Evolutionary conservation across 2,888 invertebrate species (phyloP), one percentile per base, ranked within the genome.

Genomic region (Agapostemon virescens): DNA sequence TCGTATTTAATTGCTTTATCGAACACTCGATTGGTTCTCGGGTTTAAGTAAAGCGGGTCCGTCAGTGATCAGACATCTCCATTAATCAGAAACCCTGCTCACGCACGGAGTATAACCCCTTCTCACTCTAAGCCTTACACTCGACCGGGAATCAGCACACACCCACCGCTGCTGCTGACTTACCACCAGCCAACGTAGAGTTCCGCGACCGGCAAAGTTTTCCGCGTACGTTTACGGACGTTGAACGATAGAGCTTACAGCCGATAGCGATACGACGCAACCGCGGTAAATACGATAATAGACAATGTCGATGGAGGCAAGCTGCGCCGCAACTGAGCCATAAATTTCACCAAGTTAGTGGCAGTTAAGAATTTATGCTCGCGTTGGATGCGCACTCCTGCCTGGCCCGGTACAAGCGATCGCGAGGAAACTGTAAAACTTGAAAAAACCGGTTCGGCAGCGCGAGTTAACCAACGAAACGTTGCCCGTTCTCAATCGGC

Each of bases 341-440:
- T 85, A 85, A 85, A 84, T 83, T 85, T 71, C 49, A n/a, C 52
- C 58, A 67, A 74, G 69, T 85, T 85, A 84, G 66, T 69, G 79
- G 66, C 72, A 79, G 79, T 84, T 81, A 77, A 81, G 83, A 83
- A 81, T 84, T 83, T 79, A 81, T 75, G 64, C 30, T n/a, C 66
- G 36, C 33, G 23, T 17, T 36, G 64, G 69, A 66, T 45, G n/a
- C 36, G 20, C 30, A 58, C 66, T 26, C 20, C 17, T 11, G 2
- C 36, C 38, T 23, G 15, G 4, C 17, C 4, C 36, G 23, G 17
- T 38, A 17, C 67, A 5, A 15, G 23, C 36, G 20, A 15, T 45
- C 63, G 38, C 26, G 64, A 45, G 20, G 36, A 42, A 26, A 20
- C 23, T 26, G 55, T 69, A 36, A 49, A 11, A 58, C 42, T 13